These are phyloP conservation scores for Drosophila fulvimacula DNA, from an alignment of 2,888 invertebrate genomes.

Conservation along the genomic window DNA sequence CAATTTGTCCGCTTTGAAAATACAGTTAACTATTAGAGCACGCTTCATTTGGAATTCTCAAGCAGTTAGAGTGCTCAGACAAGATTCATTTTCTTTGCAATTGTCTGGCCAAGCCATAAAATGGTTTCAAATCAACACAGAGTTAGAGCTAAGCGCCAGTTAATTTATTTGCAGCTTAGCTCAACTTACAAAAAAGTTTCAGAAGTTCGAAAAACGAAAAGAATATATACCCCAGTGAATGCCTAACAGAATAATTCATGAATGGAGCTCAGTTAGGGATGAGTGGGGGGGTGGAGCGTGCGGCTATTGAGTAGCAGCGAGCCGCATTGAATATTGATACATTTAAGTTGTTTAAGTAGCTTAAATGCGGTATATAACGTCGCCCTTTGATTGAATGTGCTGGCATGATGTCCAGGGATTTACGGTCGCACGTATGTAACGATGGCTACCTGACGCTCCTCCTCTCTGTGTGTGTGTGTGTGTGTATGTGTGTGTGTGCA, in stretches of 20 bases:
- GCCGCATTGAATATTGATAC: slow-evolving; percentile 60
- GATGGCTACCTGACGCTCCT: slow-evolving; percentile 18
- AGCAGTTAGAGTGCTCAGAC: slow-evolving; percentile 7
- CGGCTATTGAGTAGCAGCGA: neutral
- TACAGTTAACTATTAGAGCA: neutral
- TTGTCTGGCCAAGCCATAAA: neutral
- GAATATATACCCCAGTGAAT: slow-evolving; percentile 6
- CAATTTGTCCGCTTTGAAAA: neutral
- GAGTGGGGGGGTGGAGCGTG: neutral
- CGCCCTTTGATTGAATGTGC: slow-evolving; percentile 44
- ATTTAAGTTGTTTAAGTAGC: slow-evolving; percentile 59
- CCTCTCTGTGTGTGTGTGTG: neutral
- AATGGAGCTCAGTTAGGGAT: neutral
- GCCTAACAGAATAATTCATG: slow-evolving; percentile 36
- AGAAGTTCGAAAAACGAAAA: neutral
- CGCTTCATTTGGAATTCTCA: slow-evolving; percentile 13
- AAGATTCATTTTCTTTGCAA: slow-evolving; percentile 10
- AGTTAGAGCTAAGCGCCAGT: neutral
- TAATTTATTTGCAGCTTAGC: slow-evolving; percentile 14
- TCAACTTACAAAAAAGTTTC: slow-evolving; percentile 20
- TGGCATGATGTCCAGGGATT: slow-evolving; percentile 38
- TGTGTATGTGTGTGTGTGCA: neutral
- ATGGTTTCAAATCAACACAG: slow-evolving; percentile 1
- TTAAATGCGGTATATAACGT: slow-evolving; percentile 39
- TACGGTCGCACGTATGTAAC: slow-evolving; percentile 34